Base-by-base conservation (phyloP, 2,888 invertebrate genomes). In the Thecocarcelia acutangulata region DNA sequence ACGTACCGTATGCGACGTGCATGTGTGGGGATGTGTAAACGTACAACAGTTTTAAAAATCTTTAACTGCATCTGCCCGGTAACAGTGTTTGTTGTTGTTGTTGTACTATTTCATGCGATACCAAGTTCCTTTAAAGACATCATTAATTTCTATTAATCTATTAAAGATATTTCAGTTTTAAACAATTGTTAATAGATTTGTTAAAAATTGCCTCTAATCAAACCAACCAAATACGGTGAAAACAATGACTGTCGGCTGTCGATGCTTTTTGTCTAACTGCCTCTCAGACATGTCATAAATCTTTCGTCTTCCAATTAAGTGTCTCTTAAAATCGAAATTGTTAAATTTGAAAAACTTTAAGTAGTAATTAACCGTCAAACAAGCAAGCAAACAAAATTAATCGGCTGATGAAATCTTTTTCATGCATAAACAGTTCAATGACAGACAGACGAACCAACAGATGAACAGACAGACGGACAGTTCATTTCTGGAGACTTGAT, bases 231-330 rank as follows among this genome's bases (percentile, higher is more conserved):
- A 84, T 74, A 66, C 66, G 63, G 66, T 59, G 63, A 76, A 76
- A 78, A 80, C 33, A 56, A 56, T 54, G 37, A 44, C 52, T 59
- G 28, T 72, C 28, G 21, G n/a, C 37, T n/a, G 8, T 52, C 21
- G 42, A 33, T 58, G 17, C 40, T 64, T 56, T 46, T 48, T 70
- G 73, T 85, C 84, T 85, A 3, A 28, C 83, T 85, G 85, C 86
- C 87, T 88, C 86, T 85, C 75, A 87, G 87, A 87, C 87, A 87
- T 84, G 84, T 82, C 85, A 88, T 89, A 87, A 88, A 88, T 88
- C 88, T 87, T 85, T 19, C 13, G 75, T 82, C 61, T 69, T 69
- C 63, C 15, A 52, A 21, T 73, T 70, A 40, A 44, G 28, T 19
- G 33, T 44, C 44, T 68, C n/a, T 5, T n/a, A 21, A 12, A 46